phyloP scores from a whole-genome alignment of 1,140 invertebrate genomes.

The Tetranychus urticae region DNA sequence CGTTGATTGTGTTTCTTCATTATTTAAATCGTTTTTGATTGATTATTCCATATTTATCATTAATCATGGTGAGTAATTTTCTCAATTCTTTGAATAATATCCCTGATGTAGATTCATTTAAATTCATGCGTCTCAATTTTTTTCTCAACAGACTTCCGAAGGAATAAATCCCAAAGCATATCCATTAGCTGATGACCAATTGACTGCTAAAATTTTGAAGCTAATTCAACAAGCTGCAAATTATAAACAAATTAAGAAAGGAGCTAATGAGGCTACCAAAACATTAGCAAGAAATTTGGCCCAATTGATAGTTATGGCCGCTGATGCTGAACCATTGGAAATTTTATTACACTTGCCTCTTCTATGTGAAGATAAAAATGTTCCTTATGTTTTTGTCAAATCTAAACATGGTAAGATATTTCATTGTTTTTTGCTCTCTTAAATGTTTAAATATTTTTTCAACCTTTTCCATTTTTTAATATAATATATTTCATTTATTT shows the following conservation, averaged over 20 bases:
- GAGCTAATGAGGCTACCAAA: constrained; percentile 95
- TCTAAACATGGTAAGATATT: constrained; percentile 53
- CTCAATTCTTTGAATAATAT: no score
- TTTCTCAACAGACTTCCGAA: constrained; percentile 22
- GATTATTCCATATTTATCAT: no score
- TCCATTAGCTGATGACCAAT: constrained; percentile 67
- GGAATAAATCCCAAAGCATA: constrained; percentile 97
- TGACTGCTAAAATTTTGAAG: constrained; percentile 83
- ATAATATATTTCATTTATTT: constrained; percentile 6
- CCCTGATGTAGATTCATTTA: no score
- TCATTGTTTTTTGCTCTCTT: background rate
- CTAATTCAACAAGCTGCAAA: constrained; percentile 85
- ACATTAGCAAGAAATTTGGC: constrained; percentile 78
- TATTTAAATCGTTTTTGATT: no score
- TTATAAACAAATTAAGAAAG: constrained; percentile 90
- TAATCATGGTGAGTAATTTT: no score
- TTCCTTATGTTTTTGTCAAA: constrained; percentile 93
- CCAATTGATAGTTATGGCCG: constrained; percentile 94
- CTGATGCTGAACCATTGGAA: constrained; percentile 89
- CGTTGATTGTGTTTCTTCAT: no score
- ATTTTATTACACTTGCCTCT: constrained; percentile 90
- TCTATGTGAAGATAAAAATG: constrained; percentile 98
- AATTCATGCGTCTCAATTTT: no score
- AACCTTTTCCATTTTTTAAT: constrained; percentile 7
- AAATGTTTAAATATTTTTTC: background rate